phyloP scores from a whole-genome alignment of 2,888 invertebrate species.

The Clostera curtula region DNA sequence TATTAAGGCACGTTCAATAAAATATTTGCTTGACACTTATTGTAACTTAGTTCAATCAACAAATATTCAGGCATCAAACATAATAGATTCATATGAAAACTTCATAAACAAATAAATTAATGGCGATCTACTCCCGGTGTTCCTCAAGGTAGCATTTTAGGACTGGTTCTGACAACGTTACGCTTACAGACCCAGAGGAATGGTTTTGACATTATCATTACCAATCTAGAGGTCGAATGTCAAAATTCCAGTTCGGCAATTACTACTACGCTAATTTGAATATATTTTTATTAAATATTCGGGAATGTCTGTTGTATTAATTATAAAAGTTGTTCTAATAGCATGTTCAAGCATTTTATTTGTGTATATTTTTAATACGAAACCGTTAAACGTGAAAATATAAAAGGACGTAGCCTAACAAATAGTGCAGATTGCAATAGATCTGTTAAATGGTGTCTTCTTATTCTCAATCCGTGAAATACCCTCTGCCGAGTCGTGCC shows the following conservation, averaged over 20 bases:
- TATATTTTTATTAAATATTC: slow-evolving; percentile 1
- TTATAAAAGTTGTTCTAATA: neutral
- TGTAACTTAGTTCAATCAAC: no score
- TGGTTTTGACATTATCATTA: slow-evolving; percentile 28
- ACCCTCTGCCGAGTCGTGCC: no score
- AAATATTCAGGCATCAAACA: no score
- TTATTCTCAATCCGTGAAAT: no score
- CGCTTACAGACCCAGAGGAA: slow-evolving; percentile 26
- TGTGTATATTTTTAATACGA: no score
- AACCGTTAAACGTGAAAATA: no score
- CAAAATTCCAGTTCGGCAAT: slow-evolving; percentile 16
- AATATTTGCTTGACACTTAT: no score
- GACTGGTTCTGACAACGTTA: slow-evolving; percentile 23
- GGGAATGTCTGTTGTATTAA: slow-evolving; percentile 1
- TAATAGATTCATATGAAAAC: slow-evolving; percentile 9
- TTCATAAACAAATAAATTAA: slow-evolving; percentile 5
- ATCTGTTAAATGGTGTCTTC: no score
- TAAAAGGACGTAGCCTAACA: no score
- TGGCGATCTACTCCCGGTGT: slow-evolving; percentile 8
- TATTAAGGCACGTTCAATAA: no score
- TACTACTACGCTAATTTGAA: slow-evolving; percentile 12
- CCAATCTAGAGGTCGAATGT: slow-evolving; percentile 28
- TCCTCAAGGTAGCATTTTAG: slow-evolving; percentile 20
- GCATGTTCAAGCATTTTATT: neutral
- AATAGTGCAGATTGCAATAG: no score